Base-by-base conservation (phyloP, 2,113 vertebrate genomes). In the Rhinoptilus africanus region DNA sequence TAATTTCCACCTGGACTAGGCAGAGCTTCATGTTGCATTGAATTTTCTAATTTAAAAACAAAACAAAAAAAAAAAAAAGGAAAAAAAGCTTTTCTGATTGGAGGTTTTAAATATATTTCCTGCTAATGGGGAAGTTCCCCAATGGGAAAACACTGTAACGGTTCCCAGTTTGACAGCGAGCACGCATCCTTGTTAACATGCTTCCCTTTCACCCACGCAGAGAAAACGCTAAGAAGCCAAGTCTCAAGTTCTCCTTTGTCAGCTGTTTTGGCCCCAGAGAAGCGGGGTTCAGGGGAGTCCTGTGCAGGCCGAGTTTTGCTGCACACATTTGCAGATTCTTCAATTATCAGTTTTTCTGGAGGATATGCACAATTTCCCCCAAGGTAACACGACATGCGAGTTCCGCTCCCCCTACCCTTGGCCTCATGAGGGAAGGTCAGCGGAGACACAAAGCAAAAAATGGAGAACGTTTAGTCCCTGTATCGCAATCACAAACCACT, bases 321-420 rank as follows among this genome's bases (percentile, higher is more conserved):
- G 89, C 78, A 26, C 20, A 48, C 0, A 0, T 76, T 12, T 88
- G 81, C 85, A 80, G 85, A 54, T 83, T 62, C 47, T 56, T 85
- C 76, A 60, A 22, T 88, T 73, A 83, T 27, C 89, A 82, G 53
- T 50, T 82, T 73, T 75, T 69, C 85, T 48, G 64, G 45, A 91
- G 85, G 81, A 94, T 50, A 68, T 27, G 67, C 88, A 84, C 80
- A 20, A 76, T 80, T 94, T 92, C 93, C 96, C 64, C 73, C 56
- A 63, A 85, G 57, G 74, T 68, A 88, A 85, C 37, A 21, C 0
- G 1, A 87, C 35, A 6, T 5, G 8, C 8, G 43, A 28, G 0
- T 78, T 89, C 66, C 83, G 63, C 34, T 67, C 37, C 16, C 34
- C 10, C 37, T 47, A 9, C 14, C 41, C 72, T 88, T 32, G 76